Base-by-base conservation (phyloP, 2,113 vertebrate species). In the Aythya baeri region DNA sequence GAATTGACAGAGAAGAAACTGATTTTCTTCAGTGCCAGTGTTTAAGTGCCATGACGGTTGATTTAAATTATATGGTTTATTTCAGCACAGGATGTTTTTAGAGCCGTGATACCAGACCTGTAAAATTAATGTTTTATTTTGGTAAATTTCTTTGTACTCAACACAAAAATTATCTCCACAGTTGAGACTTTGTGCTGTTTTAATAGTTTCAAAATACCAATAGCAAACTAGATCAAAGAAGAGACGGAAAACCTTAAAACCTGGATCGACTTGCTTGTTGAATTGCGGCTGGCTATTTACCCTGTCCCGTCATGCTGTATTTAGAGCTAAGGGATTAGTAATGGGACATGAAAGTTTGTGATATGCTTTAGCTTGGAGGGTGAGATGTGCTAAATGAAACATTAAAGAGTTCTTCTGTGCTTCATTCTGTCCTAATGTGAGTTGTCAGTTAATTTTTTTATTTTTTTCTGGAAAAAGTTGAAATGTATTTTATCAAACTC, bases 341-440 rank as follows among this genome's bases (percentile, higher is more conserved):
- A 92, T 31, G 7, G 58, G 77, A 95, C 38, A 20, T 68, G 65
- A 83, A 94, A 95, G 58, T 73, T 82, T 83, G 74, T 87, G 62
- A 77, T 89, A 57, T 44, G 59, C 82, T 92, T 83, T 94, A 87
- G 81, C 86, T 97, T 67, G 87, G 92, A 92, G 91, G 91, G 50
- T 36, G 63, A 93, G 65, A 76, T 94, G 77, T 91, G 86, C 86
- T 83, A 93, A 96, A 90, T 86, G 90, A 92, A 96, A 96, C 70
- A 65, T 93, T 82, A 61, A 36, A 91, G 88, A 81, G 74, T 70
- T 80, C 7, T 76, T 87, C 84, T 59, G 1, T 84, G 86, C 87
- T 94, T 95, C 92, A 23, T 85, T 83, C 67, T 87, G 23, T 66
- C 63, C 75, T 88, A 93, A 94, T 90, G n/a, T 6, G 4, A 73